These are phyloP conservation scores for Argopecten irradians DNA, from an alignment of 1,140 invertebrate genomes.

Conservation along the genomic window DNA sequence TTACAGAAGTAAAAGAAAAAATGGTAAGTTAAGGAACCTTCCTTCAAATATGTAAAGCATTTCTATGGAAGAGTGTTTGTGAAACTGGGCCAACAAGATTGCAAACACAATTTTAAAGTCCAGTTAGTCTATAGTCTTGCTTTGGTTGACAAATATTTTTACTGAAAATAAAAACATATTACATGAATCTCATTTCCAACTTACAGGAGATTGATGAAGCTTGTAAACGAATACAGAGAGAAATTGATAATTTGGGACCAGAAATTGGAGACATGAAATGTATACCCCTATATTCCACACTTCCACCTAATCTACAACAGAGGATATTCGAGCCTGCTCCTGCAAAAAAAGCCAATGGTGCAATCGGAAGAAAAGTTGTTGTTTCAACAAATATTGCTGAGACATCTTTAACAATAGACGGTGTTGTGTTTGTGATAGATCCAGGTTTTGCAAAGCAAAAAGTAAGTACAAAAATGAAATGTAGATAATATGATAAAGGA, in stretches of 20 bases:
- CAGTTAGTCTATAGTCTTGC: no score
- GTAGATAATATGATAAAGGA: no score
- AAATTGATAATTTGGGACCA: conserved; percentile 96
- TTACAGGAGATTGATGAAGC: conserved; percentile 98
- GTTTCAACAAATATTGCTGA: conserved; percentile 99
- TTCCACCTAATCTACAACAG: conserved; percentile 98
- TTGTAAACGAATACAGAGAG: conserved; percentile 97
- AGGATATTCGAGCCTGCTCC: conserved; percentile 97
- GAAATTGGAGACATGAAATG: conserved; percentile 98
- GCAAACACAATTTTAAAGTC: no score
- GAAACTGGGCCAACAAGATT: no score
- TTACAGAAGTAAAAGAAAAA: no score
- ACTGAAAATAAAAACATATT: no score
- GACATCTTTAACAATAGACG: conserved; percentile 99
- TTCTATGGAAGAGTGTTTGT: no score
- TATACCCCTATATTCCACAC: conserved; percentile 98
- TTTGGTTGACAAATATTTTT: no score
- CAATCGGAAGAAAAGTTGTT: conserved; percentile 95
- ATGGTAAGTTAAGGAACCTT: no score
- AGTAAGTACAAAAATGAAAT: conserved; percentile 75
- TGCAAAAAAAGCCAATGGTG: conserved; percentile 91
- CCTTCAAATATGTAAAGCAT: no score
- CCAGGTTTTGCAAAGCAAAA: conserved; percentile 99
- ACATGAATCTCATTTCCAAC: no score
- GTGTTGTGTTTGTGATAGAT: conserved; percentile 99